These are phyloP conservation scores for Aphidius colemani DNA, from an alignment of 2,888 invertebrate species.

Conservation along the genomic window DNA sequence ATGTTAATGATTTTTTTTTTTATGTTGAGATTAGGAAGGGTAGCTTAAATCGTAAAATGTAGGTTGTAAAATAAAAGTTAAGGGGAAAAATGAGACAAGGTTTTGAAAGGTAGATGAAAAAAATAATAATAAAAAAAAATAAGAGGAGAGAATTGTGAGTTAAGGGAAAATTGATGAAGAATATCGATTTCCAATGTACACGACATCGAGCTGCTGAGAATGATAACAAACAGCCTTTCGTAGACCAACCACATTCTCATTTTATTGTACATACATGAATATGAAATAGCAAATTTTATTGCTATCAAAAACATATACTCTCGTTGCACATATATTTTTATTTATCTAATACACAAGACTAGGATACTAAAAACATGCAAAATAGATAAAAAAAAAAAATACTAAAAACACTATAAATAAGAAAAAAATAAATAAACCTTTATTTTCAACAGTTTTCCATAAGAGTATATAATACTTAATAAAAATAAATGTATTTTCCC, in stretches of 20 bases:
- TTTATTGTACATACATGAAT: conserved; percentile 17
- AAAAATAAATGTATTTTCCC: no score
- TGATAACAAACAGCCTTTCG: conserved; percentile 19
- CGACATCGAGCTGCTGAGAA: conserved; percentile 15
- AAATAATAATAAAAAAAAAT: neutral
- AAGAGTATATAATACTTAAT: no score
- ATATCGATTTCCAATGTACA: conserved; percentile 27
- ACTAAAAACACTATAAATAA: no score
- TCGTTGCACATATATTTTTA: neutral
- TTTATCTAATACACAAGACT: neutral
- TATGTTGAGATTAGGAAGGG: no score
- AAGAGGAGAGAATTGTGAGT: conserved; percentile 1
- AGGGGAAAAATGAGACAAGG: no score
- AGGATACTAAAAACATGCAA: neutral
- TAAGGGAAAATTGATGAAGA: conserved; percentile 18
- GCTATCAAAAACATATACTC: neutral
- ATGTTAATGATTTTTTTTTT: no score
- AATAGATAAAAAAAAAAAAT: neutral
- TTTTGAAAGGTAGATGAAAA: no score
- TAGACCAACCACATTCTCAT: conserved; percentile 8
- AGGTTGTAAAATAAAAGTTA: no score
- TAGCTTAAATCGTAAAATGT: no score
- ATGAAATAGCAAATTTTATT: conserved; percentile 19
- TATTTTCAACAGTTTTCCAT: no score
- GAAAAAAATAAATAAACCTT: no score